Evolutionary conservation across 2,113 vertebrate genomes (phyloP).

Genomic region (Camarhynchus parvulus): DNA sequence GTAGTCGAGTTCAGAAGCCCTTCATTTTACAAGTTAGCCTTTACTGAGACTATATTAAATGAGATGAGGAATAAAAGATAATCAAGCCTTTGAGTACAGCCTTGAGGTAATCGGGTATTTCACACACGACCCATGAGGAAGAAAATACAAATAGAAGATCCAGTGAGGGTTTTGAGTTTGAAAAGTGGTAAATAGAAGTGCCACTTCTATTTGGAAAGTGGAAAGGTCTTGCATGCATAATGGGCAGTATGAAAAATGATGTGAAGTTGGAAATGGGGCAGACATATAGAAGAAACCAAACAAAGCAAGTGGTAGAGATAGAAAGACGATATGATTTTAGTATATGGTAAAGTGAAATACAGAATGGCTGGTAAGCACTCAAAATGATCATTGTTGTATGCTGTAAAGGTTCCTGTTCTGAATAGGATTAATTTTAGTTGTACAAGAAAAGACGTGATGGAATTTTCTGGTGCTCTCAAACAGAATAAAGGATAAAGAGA

Average conservation of each 20-base stretch:
- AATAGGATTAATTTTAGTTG: neutral
- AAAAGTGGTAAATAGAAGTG: neutral
- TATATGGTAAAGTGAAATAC: neutral
- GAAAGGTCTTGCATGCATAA: neutral
- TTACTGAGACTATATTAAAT: neutral
- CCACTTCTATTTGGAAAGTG: too few species aligned
- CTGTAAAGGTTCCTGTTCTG: neutral
- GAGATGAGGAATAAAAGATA: neutral
- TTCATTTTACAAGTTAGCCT: neutral
- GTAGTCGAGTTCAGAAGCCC: neutral
- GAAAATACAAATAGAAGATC: neutral
- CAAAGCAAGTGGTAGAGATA: neutral
- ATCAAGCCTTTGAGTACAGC: neutral
- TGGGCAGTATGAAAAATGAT: neutral
- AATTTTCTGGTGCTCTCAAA: neutral
- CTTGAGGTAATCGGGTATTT: slow-evolving; percentile 12
- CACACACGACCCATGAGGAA: neutral
- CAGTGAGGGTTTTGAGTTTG: neutral
- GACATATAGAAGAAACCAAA: neutral
- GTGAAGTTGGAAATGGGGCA: neutral
- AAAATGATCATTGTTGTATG: neutral
- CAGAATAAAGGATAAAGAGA: neutral
- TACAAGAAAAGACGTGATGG: neutral
- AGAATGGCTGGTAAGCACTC: neutral
- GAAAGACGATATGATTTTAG: neutral